Evolutionary conservation across 2,113 vertebrate genomes (phyloP).

Genomic region (Ceratotherium simum): DNA sequence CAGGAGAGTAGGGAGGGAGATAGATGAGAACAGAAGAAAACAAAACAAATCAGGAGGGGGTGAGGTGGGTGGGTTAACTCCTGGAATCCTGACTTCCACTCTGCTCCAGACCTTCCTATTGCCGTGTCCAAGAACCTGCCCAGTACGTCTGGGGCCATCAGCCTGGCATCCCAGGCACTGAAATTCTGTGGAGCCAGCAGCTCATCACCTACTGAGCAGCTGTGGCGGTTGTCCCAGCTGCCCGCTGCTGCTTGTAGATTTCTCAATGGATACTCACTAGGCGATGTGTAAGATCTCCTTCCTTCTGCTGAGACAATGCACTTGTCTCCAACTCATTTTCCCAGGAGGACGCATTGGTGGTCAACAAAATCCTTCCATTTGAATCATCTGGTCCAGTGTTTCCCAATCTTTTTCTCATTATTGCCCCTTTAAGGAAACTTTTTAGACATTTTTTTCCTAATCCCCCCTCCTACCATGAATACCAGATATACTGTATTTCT

Average conservation of each 20-base stretch:
- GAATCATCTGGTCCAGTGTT: neutral
- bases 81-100: neutral
- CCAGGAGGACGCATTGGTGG: neutral
- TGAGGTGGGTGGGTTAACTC: too few species aligned
- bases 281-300: neutral
- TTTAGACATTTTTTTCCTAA: neutral
- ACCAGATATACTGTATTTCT: neutral
- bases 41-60: fast-evolving
- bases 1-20: neutral
- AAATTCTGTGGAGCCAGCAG: too few species aligned
- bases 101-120: neutral
- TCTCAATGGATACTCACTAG: neutral
- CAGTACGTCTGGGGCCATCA: too few species aligned
- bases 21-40: neutral
- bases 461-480: neutral
- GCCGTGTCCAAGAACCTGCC: neutral
- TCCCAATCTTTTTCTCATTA: neutral
- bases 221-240: neutral
- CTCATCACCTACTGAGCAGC: neutral
- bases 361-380: neutral
- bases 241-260: neutral
- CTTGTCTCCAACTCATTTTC: neutral
- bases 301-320: neutral
- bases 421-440: neutral
- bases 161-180: neutral